These are phyloP conservation scores for Gymnopithys bicolor DNA, from an alignment of 2,797 vertebrate genomes.

Conservation along the genomic window DNA sequence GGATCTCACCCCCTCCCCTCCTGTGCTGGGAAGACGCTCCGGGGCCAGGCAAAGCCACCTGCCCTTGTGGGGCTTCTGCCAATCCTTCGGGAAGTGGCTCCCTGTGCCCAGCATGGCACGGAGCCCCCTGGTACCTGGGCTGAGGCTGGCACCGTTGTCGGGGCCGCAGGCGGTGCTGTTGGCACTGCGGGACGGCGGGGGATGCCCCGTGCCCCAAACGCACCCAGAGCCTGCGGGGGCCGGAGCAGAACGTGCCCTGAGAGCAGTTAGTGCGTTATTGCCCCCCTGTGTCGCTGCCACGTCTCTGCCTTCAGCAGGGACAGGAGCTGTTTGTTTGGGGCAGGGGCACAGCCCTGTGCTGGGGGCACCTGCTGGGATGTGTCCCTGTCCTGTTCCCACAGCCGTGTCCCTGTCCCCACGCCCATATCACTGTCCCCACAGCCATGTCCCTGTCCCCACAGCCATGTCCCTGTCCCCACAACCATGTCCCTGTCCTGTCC, in stretches of 20 bases:
- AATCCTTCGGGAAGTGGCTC: background rate
- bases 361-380: background rate
- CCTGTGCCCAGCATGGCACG: fast-evolving
- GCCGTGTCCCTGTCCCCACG: no score
- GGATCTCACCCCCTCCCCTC: fast-evolving
- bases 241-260: background rate
- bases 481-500: no score
- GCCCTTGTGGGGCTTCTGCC: fast-evolving
- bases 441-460: no score
- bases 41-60: background rate
- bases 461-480: no score
- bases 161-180: no score
- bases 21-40: fast-evolving
- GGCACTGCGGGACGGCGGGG: background rate
- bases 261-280: background rate
- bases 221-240: background rate
- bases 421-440: no score
- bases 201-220: background rate
- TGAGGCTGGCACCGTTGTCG: fast-evolving
- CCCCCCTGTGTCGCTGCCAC: background rate
- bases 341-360: background rate
- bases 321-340: background rate
- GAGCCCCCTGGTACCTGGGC: background rate
- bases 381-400: background rate
- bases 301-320: background rate